Conservation (phyloP, 2,113 vertebrate genomes). For the Sialia sialis region DNA sequence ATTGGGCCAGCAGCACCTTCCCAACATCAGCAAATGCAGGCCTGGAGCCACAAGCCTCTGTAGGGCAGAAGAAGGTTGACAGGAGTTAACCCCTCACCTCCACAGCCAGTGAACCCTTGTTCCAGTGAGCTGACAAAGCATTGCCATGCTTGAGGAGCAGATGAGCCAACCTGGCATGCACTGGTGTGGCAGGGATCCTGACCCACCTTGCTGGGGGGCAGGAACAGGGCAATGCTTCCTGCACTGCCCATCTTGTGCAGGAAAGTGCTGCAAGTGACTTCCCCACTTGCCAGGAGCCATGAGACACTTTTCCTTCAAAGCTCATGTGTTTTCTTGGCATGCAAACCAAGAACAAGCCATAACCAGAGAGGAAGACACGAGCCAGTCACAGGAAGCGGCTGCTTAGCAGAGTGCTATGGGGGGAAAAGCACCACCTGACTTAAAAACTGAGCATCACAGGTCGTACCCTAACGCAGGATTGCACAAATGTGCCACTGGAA, state of each 20-base stretch:
- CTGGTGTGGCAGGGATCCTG: rapidly evolving
- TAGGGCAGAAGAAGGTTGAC: not conserved
- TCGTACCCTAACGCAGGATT: not conserved
- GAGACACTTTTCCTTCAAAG: not conserved
- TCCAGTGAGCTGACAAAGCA: not conserved
- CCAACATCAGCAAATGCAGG: conserved; percentile 14
- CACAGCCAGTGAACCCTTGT: rapidly evolving
- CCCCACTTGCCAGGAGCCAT: rapidly evolving
- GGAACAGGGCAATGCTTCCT: not conserved
- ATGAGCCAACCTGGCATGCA: not conserved
- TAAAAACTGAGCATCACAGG: rapidly evolving
- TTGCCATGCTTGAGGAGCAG: not conserved
- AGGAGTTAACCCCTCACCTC: not conserved
- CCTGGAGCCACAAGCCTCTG: conserved; percentile 35
- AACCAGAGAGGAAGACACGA: not conserved
- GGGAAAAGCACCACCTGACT: not conserved
- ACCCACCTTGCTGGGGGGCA: not conserved
- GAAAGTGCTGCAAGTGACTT: not conserved
- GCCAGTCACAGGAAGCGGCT: not conserved
- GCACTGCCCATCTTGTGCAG: rapidly evolving
- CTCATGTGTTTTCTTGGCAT: not conserved
- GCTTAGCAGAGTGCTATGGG: rapidly evolving
- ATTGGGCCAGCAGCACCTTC: conserved; percentile 52
- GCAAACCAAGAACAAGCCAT: not conserved
- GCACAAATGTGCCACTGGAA: not conserved